Evolutionary conservation across 2,797 vertebrate species (phyloP).

Genomic region (Eidolon dupreanum): DNA sequence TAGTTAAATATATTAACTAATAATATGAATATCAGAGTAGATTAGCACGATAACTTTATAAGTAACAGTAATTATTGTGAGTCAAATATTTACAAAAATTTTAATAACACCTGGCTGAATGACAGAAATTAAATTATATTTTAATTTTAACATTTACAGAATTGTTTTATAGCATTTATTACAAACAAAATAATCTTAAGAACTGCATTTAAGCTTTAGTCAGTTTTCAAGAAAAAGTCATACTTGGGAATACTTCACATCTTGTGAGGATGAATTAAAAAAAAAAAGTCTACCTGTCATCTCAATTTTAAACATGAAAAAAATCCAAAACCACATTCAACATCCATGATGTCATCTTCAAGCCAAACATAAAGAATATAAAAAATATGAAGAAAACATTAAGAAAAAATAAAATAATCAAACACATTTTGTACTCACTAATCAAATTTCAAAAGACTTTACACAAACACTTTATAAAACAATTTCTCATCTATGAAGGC

Average conservation of each 20-base stretch:
- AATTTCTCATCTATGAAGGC: not conserved
- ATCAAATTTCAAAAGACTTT: not conserved
- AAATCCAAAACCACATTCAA: not conserved
- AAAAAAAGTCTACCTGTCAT: not conserved
- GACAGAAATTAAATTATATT: not conserved
- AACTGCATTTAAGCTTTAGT: not conserved
- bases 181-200: conserved; percentile 24
- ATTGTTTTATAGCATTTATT: not conserved
- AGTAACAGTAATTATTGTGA: not conserved
- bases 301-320: not conserved
- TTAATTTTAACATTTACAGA: not conserved
- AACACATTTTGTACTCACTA: not conserved
- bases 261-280: not conserved
- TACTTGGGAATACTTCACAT: not conserved
- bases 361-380: not conserved
- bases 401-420: not conserved
- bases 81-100: conserved; percentile 27
- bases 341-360: not conserved
- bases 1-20: not conserved
- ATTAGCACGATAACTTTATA: not conserved
- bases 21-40: not conserved
- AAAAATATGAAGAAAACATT: not conserved
- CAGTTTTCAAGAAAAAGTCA: not conserved
- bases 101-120: not conserved
- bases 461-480: not conserved